Evolutionary conservation across 2,113 vertebrate species (phyloP).

Genomic region (Rhinogobius similis): DNA sequence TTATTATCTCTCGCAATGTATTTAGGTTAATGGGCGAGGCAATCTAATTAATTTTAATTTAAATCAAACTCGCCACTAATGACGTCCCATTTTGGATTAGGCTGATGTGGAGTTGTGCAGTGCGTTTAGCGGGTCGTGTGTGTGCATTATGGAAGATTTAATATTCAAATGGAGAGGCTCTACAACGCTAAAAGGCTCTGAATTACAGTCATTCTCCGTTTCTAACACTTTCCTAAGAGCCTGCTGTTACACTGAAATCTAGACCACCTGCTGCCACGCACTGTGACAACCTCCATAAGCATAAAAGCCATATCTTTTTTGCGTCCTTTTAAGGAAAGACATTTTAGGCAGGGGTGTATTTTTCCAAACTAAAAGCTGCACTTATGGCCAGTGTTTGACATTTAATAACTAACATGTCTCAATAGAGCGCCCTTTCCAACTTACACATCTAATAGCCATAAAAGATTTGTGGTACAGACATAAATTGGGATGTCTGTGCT

Average conservation of each 20-base stretch:
- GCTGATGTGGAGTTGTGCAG: slow-evolving; percentile 59
- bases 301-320: slow-evolving; percentile 55
- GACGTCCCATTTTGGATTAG: slow-evolving; percentile 70
- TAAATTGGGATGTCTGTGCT: slow-evolving; percentile 96
- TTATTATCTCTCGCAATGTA: slow-evolving; percentile 74
- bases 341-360: slow-evolving; percentile 33
- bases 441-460: slow-evolving; percentile 88
- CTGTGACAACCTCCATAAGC: slow-evolving; percentile 52
- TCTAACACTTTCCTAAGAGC: slow-evolving; percentile 24
- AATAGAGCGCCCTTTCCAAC: slow-evolving; percentile 83
- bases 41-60: slow-evolving; percentile 78
- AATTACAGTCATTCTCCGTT: slow-evolving; percentile 21
- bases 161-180: slow-evolving; percentile 20
- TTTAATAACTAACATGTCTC: slow-evolving; percentile 84
- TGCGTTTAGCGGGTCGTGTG: slow-evolving; percentile 43
- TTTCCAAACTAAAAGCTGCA: slow-evolving; percentile 72
- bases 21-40: slow-evolving; percentile 78
- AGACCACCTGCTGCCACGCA: slow-evolving; percentile 59
- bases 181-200: not conserved
- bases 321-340: slow-evolving; percentile 47
- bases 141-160: slow-evolving; percentile 25
- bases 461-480: slow-evolving; percentile 88
- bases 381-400: slow-evolving; percentile 78
- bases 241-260: slow-evolving; percentile 33
- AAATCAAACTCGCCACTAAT: slow-evolving; percentile 74